phyloP scores from a whole-genome alignment of 2,113 vertebrate genomes.

The Dascyllus trimaculatus region DNA sequence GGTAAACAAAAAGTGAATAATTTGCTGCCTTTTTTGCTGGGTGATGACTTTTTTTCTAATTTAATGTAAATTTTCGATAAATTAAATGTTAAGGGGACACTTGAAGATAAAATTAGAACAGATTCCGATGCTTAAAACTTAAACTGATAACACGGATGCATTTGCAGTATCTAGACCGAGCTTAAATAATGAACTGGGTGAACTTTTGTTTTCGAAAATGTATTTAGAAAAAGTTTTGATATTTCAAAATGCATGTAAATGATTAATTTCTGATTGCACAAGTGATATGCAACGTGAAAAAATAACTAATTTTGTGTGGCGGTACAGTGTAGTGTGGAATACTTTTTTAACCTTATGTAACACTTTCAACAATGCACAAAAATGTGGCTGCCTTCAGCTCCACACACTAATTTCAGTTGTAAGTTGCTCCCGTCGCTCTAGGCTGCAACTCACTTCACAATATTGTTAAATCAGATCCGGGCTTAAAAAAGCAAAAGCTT shows the following conservation, averaged over 20 bases:
- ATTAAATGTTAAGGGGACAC: not conserved
- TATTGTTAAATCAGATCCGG: conserved; percentile 31
- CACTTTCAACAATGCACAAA: conserved; percentile 19
- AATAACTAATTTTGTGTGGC: too few relatives aligned
- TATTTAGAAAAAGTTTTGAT: too few relatives aligned
- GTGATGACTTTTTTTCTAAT: not conserved
- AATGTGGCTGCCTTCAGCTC: conserved; percentile 18
- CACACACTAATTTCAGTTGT: conserved; percentile 36
- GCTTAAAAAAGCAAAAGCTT: conserved; percentile 21
- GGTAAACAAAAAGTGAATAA: not conserved
- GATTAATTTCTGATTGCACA: not conserved
- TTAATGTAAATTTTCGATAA: not conserved
- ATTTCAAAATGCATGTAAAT: not conserved
- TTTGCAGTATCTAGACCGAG: too few relatives aligned
- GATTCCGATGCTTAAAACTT: too few relatives aligned
- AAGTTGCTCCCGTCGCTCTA: not conserved
- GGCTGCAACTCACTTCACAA: conserved; percentile 28
- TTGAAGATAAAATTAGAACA: too few relatives aligned
- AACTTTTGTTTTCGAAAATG: too few relatives aligned
- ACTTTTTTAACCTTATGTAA: conserved; percentile 15
- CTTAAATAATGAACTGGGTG: too few relatives aligned
- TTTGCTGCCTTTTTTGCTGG: not conserved
- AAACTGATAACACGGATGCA: too few relatives aligned
- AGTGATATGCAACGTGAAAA: too few relatives aligned
- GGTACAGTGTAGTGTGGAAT: not conserved